Conservation (phyloP, 2,888 invertebrate species). For the Tethea ocularis region DNA sequence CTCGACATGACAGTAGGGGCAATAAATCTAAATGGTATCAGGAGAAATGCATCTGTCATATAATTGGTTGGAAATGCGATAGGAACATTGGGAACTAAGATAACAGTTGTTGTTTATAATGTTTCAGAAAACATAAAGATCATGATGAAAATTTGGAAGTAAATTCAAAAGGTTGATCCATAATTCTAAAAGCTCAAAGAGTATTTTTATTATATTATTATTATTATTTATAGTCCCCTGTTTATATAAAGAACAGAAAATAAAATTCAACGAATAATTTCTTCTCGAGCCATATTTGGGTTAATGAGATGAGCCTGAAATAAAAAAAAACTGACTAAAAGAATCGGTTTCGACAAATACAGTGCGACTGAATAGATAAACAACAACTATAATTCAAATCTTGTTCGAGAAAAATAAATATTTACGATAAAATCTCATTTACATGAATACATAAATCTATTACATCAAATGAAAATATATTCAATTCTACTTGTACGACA, state of each 20-base stretch:
- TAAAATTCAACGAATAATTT: neutral
- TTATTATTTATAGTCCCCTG: neutral
- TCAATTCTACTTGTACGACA: neutral
- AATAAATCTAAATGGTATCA: constrained; percentile 67
- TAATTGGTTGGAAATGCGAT: constrained; percentile 38
- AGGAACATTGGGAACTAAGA: constrained; percentile 27
- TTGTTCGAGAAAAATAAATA: neutral
- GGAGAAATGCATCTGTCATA: constrained; percentile 40
- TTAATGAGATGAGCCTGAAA: constrained; percentile 1
- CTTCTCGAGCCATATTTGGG: constrained; percentile 3
- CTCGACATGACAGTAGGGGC: constrained; percentile 45
- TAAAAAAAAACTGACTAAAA: neutral
- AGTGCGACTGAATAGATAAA: neutral
- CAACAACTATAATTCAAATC: neutral
- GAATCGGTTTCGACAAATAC: neutral
- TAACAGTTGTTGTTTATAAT: constrained; percentile 28
- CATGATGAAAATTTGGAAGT: constrained; percentile 3
- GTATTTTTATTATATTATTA: neutral
- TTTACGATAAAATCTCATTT: no score
- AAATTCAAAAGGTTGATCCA: neutral
- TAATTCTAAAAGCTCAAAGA: neutral
- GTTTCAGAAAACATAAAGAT: constrained; percentile 7
- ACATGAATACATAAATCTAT: no score
- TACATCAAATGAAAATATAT: neutral
- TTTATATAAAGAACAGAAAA: constrained; percentile 1